Evolutionary conservation across 2,888 invertebrate genomes (phyloP), one percentile per base, ranked within the genome.

Genomic region (Lycocerus yunnanus): DNA sequence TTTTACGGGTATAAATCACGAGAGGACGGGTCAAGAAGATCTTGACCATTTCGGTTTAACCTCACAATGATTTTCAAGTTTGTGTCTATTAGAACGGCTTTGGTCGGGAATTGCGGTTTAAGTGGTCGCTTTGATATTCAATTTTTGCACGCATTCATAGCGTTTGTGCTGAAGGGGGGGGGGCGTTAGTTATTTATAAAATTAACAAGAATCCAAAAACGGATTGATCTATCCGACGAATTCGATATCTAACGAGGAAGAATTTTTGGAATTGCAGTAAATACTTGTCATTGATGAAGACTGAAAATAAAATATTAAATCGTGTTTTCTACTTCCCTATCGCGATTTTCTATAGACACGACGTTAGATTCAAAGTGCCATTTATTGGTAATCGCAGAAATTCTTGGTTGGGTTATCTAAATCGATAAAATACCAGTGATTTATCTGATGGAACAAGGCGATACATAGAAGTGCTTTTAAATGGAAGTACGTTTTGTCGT

Each of bases 361-460:
- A 77, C 75, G 74, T 77, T 74, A 74, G 77, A 75, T 74, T 73
- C 79, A 72, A 74, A 76, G 75, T 78, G 75, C 76, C 76, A 79
- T 76, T 78, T 79, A 75, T 75, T 74, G 75, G 78, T 79, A 79
- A 79, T 79, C 77, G 78, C 77, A 79, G 79, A 79, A 78, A 78
- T 79, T 77, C 79, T 73, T 71, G 74, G 71, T 69, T 75, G 74
- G 68, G 66, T 74, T 76, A 78, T 78, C 74, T 78, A 69, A 71
- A 71, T 65, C 74, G 78, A 78, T 79, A 79, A 76, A 73, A 75
- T 69, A 77, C 71, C 69, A 73, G 72, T 68, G 68, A 59, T 67
- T 70, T 71, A 71, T 70, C 74, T 71, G 74, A 74, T 74, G 63
- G 68, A 58, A 16, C 58, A 20, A 63, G 16, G 61, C 15, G 69